Conservation (phyloP, 2,797 vertebrate species). For the Cyprinella venusta region DNA sequence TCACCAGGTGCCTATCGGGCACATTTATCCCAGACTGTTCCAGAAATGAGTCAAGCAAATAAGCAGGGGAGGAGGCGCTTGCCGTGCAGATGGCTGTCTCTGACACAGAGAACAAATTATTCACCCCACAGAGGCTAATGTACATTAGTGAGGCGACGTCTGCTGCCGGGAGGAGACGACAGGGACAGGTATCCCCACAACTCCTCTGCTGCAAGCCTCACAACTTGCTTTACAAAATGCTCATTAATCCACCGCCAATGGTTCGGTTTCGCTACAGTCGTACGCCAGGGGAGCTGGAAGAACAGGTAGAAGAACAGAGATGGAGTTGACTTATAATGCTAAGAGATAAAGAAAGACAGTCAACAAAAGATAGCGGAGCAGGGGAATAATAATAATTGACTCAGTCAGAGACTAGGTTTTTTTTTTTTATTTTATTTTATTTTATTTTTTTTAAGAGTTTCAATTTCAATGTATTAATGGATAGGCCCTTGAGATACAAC, state of each 20-base stretch:
- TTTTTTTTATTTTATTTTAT: too few species aligned
- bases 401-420: background rate
- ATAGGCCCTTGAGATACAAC: too few species aligned
- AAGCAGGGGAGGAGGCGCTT: constrained; percentile 72
- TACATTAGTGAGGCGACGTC: constrained; percentile 54
- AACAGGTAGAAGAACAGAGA: background rate
- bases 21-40: constrained; percentile 76
- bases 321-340: background rate
- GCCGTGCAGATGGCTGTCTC: constrained; percentile 54
- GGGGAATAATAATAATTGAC: background rate
- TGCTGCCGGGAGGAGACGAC: constrained; percentile 33
- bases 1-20: constrained; percentile 75
- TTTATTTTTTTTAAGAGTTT: too few species aligned
- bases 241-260: constrained; percentile 56
- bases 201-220: constrained; percentile 23
- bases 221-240: constrained; percentile 38
- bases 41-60: constrained; percentile 72
- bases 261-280: constrained; percentile 22
- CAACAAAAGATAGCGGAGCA: background rate
- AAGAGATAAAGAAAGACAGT: background rate
- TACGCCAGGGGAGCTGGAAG: constrained; percentile 25
- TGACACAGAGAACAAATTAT: constrained; percentile 52
- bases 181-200: constrained; percentile 55
- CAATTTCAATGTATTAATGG: too few species aligned
- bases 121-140: constrained; percentile 72